Percentiles rank a stretch among this genome's conserved stretches.
These are phyloP conservation scores for Gallirallus australis DNA, from an alignment of 2,797 vertebrate genomes.

Conservation along the genomic window DNA sequence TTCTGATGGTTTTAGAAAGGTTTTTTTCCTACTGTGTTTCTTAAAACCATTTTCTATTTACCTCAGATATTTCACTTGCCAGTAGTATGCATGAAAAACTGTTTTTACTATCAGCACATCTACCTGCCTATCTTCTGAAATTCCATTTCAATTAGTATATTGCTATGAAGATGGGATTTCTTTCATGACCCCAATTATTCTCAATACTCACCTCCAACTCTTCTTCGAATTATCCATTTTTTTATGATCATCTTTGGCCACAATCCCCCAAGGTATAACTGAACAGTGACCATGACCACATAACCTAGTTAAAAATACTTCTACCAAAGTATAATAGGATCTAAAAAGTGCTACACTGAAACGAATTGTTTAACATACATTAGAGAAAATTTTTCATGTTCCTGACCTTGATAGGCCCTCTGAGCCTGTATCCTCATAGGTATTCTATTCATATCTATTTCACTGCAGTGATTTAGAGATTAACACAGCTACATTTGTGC, in stretches of 20 bases:
- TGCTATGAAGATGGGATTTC: neutral
- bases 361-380: neutral
- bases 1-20: neutral
- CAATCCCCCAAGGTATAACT: neutral
- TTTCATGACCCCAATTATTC: neutral
- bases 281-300: neutral
- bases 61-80: neutral
- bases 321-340: neutral
- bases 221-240: neutral
- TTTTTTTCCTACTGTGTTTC: neutral
- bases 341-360: neutral
- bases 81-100: neutral
- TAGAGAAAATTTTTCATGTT: neutral
- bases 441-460: neutral
- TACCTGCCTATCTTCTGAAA: neutral
- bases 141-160: neutral
- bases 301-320: neutral
- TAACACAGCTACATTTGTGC: neutral
- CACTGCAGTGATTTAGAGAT: neutral
- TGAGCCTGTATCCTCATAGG: neutral
- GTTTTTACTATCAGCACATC: neutral
- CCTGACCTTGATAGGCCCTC: neutral
- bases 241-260: neutral
- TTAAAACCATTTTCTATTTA: neutral
- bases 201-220: neutral